phyloP scores from a whole-genome alignment of 2,888 invertebrate species.

The Malthinus seriepunctatus region DNA sequence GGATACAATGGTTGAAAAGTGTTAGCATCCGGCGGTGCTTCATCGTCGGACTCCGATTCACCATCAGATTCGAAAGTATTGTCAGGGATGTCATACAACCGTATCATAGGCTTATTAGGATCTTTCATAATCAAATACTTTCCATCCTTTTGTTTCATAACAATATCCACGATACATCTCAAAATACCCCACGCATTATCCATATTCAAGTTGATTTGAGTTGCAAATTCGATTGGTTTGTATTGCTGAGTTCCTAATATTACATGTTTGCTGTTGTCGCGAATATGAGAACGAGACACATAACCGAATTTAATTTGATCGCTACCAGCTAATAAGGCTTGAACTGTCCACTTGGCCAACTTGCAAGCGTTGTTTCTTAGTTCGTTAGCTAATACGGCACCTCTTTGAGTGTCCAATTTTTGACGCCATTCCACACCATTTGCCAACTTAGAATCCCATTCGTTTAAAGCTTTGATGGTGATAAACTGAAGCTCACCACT shows the following conservation, averaged over 20 bases:
- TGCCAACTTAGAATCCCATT: constrained; percentile 96
- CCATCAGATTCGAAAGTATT: constrained; percentile 98
- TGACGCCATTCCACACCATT: constrained; percentile 99
- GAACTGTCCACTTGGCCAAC: constrained; percentile 98
- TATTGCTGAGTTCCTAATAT: constrained; percentile 97
- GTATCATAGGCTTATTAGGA: constrained; percentile 97
- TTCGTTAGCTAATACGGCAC: constrained; percentile 97
- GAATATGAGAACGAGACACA: constrained; percentile 92
- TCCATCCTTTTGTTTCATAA: constrained; percentile 96
- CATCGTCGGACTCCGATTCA: constrained; percentile 86
- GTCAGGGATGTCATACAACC: constrained; percentile 97
- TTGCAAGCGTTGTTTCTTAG: constrained; percentile 99
- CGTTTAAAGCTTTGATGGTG: constrained; percentile 96
- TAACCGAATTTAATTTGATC: constrained; percentile 99
- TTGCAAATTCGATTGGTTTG: constrained; percentile 97
- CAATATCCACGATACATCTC: constrained; percentile 94
- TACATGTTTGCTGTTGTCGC: constrained; percentile 95
- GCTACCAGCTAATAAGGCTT: constrained; percentile 92
- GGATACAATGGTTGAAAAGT: constrained; percentile 53
- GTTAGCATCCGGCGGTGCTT: constrained; percentile 52
- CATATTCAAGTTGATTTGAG: constrained; percentile 98
- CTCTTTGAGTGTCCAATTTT: constrained; percentile 95
- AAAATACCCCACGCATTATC: constrained; percentile 99
- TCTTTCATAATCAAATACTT: constrained; percentile 98
- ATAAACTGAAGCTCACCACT: constrained; percentile 90